phyloP scores from a whole-genome alignment of 1,140 invertebrate species.

The Hyles euphorbiae region DNA sequence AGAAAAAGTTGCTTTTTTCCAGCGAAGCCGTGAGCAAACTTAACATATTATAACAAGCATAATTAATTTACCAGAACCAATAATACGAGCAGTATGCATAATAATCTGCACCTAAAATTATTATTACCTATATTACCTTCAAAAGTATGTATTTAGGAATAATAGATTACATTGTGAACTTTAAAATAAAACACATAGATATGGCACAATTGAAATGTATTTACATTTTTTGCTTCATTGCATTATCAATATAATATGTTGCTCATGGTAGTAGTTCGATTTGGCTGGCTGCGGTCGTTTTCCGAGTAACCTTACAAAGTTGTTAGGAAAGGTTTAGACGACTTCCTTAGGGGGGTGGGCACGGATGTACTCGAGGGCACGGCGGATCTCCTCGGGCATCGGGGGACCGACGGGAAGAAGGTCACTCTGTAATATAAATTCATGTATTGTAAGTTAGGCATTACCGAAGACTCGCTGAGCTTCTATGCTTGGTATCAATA shows the following conservation, averaged over 20 bases:
- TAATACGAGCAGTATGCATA: too few relatives aligned
- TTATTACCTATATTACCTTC: too few relatives aligned
- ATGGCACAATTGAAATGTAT: slow-evolving; percentile 14
- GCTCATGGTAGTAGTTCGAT: not conserved
- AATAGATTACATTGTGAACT: too few relatives aligned
- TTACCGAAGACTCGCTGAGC: too few relatives aligned
- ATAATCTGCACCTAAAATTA: too few relatives aligned
- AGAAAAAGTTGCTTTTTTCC: too few relatives aligned
- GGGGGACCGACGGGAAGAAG: slow-evolving; percentile 79
- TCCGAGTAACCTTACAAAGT: not conserved
- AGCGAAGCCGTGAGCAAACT: too few relatives aligned
- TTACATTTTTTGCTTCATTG: slow-evolving; percentile 10
- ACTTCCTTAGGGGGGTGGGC: slow-evolving; percentile 21
- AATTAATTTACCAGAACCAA: too few relatives aligned
- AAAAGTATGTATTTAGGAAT: too few relatives aligned
- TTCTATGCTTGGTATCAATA: too few relatives aligned
- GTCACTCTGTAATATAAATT: slow-evolving; percentile 37
- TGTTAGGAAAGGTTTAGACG: not conserved
- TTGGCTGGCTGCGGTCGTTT: not conserved
- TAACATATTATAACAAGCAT: too few relatives aligned
- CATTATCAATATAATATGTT: not conserved
- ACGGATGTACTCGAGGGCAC: slow-evolving; percentile 56
- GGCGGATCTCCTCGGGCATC: slow-evolving; percentile 41
- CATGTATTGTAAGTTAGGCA: not conserved
- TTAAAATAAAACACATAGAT: slow-evolving; percentile 1